Base-by-base conservation (phyloP, 2,113 vertebrate genomes). In the Epinephelus fuscoguttatus region DNA sequence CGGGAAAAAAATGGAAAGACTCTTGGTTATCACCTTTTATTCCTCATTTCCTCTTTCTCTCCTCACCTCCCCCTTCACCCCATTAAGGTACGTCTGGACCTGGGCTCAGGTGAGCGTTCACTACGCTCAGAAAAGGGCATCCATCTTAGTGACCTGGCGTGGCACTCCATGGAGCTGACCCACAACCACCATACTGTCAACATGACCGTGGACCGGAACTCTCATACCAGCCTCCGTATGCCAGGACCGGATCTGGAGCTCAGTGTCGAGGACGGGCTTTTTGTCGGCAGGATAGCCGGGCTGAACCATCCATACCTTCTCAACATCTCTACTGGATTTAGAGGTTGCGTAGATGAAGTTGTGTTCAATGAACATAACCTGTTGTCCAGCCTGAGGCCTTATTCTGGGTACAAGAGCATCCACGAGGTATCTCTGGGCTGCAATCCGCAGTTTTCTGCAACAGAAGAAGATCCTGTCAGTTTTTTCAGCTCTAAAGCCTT, bases 401-500 rank as follows among this genome's bases (percentile, higher is more conserved):
- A 95, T 75, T 92, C 96, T 75, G 96, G 95, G 18, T 94, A 96
- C 81, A 97, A 95, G 92, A 95, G 79, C 1, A 72, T 97, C 77
- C 94, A 93, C n/a, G 96, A 98, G 80, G 96, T 98, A n/a, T 97
- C 95, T 0, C 73, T 94, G 56, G 96, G 97, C 25, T 99, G 97
- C 81, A 97, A 88, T 77, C 87, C 95, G 21, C 95, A 97, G 90
- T 97, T 99, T 93, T 97, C 96, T 72, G 95, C 96, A 33, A 91
- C 88, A n/a, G 94, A 96, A 77, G 93, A 96, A 17, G 95, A 97
- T 63, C 81, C 96, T 3, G 88, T 99, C 59, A 96, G 92, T 91
- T 97, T 99, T 84, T 97, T 96, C 90, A 98, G 96, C 85, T 96
- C 96, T 17, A 95, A 96, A 90, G 96, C 97, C 1, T 98, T 95